phyloP scores from a whole-genome alignment of 2,113 vertebrate species.

The Petromus typicus region DNA sequence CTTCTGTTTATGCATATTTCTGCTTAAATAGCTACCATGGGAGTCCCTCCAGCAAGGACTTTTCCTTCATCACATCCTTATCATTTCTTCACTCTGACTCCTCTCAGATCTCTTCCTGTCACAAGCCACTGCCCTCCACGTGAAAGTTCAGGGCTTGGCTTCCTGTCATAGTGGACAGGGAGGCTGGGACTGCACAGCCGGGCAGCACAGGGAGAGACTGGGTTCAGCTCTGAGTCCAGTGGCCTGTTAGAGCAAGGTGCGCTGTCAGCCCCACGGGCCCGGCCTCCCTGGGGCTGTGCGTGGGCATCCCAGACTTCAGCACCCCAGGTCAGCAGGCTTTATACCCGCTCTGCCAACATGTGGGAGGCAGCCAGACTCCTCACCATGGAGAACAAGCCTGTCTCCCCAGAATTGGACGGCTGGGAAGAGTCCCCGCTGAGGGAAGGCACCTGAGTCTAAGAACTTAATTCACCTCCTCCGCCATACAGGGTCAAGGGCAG shows the following conservation, averaged over 20 bases:
- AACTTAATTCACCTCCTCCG: too few species aligned
- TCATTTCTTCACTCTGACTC: not conserved
- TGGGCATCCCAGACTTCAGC: not conserved
- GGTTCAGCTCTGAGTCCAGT: not conserved
- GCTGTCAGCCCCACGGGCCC: not conserved
- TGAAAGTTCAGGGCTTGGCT: not conserved
- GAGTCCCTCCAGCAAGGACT: not conserved
- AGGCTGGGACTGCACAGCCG: not conserved
- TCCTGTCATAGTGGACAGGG: not conserved
- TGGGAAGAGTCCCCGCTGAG: not conserved
- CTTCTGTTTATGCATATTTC: not conserved
- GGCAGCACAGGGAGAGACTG: not conserved
- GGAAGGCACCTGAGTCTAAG: not conserved
- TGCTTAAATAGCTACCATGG: not conserved
- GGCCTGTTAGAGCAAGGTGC: not conserved
- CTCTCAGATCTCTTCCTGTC: not conserved
- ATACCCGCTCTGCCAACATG: not conserved
- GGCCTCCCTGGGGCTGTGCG: too few species aligned
- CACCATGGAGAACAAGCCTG: not conserved
- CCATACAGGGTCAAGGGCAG: too few species aligned
- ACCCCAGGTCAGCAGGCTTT: not conserved
- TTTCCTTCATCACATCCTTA: not conserved
- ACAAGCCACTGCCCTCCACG: not conserved
- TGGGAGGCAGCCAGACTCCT: not conserved
- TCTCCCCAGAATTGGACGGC: not conserved